phyloP scores from a whole-genome alignment of 2,797 vertebrate species.

The Lophotriccus pileatus region DNA sequence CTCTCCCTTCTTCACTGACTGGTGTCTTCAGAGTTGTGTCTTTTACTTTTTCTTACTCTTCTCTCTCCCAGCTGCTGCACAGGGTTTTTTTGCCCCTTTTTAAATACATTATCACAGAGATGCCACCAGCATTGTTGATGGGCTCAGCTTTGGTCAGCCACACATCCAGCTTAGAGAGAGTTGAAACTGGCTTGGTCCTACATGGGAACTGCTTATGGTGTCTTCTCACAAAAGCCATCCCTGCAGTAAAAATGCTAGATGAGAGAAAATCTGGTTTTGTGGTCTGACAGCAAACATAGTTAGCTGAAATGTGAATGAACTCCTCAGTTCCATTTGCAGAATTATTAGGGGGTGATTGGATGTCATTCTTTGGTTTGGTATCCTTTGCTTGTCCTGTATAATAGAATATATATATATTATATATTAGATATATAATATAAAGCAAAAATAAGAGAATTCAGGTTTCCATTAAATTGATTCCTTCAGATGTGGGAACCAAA shows the following conservation, averaged over 20 bases:
- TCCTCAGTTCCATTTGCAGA: neutral
- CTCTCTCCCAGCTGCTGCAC: neutral
- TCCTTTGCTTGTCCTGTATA: neutral
- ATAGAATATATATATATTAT: too few species aligned
- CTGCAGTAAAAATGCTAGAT: neutral
- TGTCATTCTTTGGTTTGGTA: neutral
- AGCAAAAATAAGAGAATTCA: neutral
- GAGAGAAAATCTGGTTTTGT: neutral
- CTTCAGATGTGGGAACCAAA: neutral
- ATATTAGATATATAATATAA: neutral
- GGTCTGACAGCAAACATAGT: neutral
- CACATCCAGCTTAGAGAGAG: neutral
- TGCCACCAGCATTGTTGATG: neutral
- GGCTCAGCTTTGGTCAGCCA: neutral
- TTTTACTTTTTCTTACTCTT: neutral
- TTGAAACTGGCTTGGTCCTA: neutral
- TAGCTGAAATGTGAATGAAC: neutral
- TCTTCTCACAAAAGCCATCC: neutral
- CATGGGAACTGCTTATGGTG: neutral
- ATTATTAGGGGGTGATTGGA: rapidly evolving
- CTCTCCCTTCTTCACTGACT: neutral
- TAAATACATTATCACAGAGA: neutral
- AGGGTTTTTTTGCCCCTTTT: neutral
- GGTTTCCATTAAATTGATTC: neutral
- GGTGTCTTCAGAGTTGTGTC: neutral